These are phyloP conservation scores for Oryctes rhinoceros DNA, from an alignment of 1,140 invertebrate species.

Conservation along the genomic window DNA sequence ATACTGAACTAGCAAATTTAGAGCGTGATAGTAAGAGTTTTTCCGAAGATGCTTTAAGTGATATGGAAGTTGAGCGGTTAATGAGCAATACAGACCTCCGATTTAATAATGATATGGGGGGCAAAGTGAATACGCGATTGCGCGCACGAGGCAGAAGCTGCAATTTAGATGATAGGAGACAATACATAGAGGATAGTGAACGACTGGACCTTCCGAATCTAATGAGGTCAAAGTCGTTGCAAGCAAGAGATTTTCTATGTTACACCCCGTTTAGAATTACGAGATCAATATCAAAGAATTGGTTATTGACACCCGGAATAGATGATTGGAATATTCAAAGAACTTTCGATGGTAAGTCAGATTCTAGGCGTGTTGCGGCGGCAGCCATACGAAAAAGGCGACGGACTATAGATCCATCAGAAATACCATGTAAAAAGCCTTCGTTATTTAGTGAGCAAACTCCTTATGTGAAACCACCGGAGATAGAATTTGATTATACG, in stretches of 20 bases:
- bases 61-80: neutral
- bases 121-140: neutral
- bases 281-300: neutral
- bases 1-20: neutral
- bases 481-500: conserved; percentile 8
- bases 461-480: neutral
- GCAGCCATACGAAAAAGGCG: neutral
- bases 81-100: neutral
- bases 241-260: conserved; percentile 24
- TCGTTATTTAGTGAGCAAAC: conserved; percentile 14
- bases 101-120: neutral
- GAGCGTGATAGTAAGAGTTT: neutral
- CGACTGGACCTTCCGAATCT: neutral
- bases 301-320: neutral
- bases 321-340: neutral
- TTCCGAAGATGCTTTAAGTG: neutral
- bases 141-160: conserved; percentile 1
- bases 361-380: neutral
- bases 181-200: neutral
- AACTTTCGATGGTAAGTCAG: neutral
- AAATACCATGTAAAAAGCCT: conserved; percentile 17
- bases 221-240: neutral
- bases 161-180: neutral
- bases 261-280: conserved; percentile 17
- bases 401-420: neutral